These are phyloP conservation scores for Andricus grossulariae DNA, from an alignment of 1,140 invertebrate genomes.

Conservation along the genomic window DNA sequence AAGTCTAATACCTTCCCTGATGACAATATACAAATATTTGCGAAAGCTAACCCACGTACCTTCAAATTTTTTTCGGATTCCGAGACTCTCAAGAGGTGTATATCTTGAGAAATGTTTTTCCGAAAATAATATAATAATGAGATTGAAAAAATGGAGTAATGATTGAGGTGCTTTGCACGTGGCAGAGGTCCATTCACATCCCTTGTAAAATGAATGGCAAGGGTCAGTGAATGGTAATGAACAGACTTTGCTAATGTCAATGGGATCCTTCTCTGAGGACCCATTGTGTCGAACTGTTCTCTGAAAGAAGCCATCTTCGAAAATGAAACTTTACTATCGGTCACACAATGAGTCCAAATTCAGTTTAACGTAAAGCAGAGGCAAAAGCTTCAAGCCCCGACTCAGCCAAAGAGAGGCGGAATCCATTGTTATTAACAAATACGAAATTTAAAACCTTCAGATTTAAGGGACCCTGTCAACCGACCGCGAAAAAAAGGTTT, in stretches of 20 bases:
- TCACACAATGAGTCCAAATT: slow-evolving; percentile 10
- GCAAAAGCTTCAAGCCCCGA: not conserved
- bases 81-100: too few species aligned
- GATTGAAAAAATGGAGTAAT: slow-evolving; percentile 1
- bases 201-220: slow-evolving; percentile 30
- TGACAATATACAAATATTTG: too few species aligned
- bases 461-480: not conserved
- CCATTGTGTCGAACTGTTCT: not conserved
- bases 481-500: not conserved
- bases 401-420: not conserved
- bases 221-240: slow-evolving; percentile 31
- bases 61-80: too few species aligned
- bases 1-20: too few species aligned
- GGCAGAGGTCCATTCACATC: slow-evolving; percentile 16
- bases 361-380: not conserved
- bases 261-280: slow-evolving; percentile 24
- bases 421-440: slow-evolving; percentile 23
- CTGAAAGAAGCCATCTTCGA: slow-evolving; percentile 29
- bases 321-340: slow-evolving; percentile 24
- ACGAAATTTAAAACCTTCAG: not conserved
- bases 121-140: not conserved
- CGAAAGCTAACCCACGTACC: too few species aligned
- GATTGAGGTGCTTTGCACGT: slow-evolving; percentile 17
- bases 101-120: not conserved
- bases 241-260: slow-evolving; percentile 29